phyloP scores from a whole-genome alignment of 2,797 vertebrate species.

The Graptemys geographica region DNA sequence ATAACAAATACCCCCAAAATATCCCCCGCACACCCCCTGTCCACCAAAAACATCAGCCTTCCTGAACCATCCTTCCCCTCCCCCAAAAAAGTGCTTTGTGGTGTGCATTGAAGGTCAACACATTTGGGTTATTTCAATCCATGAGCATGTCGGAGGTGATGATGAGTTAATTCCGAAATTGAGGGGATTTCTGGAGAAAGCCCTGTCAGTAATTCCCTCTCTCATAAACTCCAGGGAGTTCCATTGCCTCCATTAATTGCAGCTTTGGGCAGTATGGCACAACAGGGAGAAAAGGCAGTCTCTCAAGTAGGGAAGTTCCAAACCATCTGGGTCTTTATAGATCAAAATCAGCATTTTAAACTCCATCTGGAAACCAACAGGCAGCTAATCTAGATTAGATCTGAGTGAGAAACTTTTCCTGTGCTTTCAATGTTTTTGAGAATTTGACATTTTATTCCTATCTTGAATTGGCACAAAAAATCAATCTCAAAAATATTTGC shows the following conservation, averaged over 20 bases:
- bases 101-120: neutral
- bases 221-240: neutral
- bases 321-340: neutral
- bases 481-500: neutral
- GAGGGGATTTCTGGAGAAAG: rapidly evolving
- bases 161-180: neutral
- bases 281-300: neutral
- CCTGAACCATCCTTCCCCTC: neutral
- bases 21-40: rapidly evolving
- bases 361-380: neutral
- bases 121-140: neutral
- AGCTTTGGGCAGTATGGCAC: neutral
- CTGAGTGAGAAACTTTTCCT: neutral
- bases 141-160: neutral
- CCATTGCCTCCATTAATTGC: neutral
- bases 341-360: neutral
- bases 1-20: neutral
- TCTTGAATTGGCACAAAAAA: neutral
- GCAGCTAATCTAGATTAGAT: neutral
- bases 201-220: rapidly evolving
- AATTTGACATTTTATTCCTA: neutral
- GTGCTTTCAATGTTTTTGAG: neutral
- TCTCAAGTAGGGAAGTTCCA: rapidly evolving
- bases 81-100: neutral
- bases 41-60: rapidly evolving